Evolutionary conservation across 1,140 invertebrate species (phyloP).

Genomic region (Littorina saxatilis): DNA sequence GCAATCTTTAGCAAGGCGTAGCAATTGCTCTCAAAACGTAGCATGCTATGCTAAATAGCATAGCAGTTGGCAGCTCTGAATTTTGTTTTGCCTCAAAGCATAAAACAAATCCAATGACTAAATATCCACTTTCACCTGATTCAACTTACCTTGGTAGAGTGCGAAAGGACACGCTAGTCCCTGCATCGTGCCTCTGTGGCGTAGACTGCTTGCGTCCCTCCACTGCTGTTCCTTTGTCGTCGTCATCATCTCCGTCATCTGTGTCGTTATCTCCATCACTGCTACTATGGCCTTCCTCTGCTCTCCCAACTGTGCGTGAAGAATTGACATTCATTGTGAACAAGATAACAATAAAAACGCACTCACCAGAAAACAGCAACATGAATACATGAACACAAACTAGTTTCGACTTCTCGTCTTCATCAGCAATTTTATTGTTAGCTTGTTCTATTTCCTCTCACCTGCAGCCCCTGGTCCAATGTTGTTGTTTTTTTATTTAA

Average conservation of each 20-base stretch:
- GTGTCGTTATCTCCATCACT: not conserved
- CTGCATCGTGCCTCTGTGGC: not conserved
- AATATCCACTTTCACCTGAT: not conserved
- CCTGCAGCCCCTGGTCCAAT: too few species aligned
- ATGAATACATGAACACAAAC: too few species aligned
- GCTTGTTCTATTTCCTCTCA: too few species aligned
- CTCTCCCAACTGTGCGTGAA: too few species aligned
- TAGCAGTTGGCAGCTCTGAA: not conserved
- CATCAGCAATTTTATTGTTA: too few species aligned
- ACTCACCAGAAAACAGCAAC: too few species aligned
- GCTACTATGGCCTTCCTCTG: not conserved
- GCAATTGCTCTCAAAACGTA: not conserved
- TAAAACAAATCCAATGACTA: not conserved
- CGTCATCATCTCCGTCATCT: not conserved
- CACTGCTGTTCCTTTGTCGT: not conserved
- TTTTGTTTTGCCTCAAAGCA: not conserved
- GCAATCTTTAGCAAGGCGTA: too few species aligned
- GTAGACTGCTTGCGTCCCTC: not conserved
- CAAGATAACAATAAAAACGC: too few species aligned
- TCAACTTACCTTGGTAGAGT: not conserved
- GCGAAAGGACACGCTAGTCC: slow-evolving; percentile 13
- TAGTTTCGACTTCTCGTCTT: too few species aligned
- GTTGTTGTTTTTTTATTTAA: too few species aligned
- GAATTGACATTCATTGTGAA: too few species aligned
- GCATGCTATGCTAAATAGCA: not conserved